phyloP scores from a whole-genome alignment of 2,888 invertebrate genomes.

The Megastigmus dorsalis region DNA sequence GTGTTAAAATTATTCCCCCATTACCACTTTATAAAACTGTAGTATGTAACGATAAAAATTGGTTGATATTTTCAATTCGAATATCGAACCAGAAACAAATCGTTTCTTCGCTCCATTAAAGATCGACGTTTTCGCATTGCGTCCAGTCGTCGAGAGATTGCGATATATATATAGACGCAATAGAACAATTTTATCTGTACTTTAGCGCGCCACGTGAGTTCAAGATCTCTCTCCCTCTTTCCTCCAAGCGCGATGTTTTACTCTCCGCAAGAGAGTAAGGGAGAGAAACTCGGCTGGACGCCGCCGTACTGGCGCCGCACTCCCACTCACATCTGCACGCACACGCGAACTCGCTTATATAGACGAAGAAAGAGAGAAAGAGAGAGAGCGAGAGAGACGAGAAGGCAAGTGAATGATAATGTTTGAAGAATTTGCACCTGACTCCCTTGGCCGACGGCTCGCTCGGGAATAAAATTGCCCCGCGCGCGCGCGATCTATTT shows the following conservation, averaged over 20 bases:
- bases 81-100: no score
- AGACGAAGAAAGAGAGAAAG: conserved; percentile 41
- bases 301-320: conserved; percentile 69
- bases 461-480: conserved; percentile 15
- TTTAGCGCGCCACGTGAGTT: conserved; percentile 36
- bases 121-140: no score
- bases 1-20: no score
- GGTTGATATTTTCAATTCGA: no score
- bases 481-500: background rate
- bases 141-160: no score
- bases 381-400: background rate
- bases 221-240: conserved; percentile 15
- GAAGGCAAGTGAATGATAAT: conserved; percentile 56
- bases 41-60: no score
- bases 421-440: conserved; percentile 68
- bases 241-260: background rate
- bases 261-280: no score
- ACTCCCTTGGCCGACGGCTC: conserved; percentile 36
- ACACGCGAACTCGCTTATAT: conserved; percentile 50
- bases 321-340: conserved; percentile 64
- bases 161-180: no score
- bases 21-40: no score
- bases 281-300: conserved; percentile 63
- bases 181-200: conserved; percentile 39
- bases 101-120: no score